These are phyloP conservation scores for Branchipolynoe longqiensis DNA, from an alignment of 2,888 invertebrate species.

Conservation along the genomic window DNA sequence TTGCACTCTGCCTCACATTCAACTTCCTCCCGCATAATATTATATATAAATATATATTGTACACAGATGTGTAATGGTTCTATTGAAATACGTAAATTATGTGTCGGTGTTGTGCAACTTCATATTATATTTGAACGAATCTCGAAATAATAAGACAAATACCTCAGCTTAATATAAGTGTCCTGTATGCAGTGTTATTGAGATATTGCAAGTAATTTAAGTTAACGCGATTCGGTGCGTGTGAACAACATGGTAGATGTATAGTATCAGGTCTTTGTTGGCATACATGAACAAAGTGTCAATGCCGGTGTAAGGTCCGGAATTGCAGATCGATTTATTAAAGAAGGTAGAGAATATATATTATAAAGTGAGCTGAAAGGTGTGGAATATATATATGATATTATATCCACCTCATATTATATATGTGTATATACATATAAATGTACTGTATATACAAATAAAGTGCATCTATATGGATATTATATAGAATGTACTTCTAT, in stretches of 20 bases:
- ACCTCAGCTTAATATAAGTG: constrained; percentile 42
- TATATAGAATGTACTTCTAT: too few species aligned
- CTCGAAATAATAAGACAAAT: constrained; percentile 29
- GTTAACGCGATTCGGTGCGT: too few species aligned
- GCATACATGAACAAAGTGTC: background rate
- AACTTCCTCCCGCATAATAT: constrained; percentile 35
- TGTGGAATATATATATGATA: background rate
- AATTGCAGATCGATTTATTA: too few species aligned
- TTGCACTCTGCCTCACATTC: constrained; percentile 2
- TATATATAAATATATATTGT: constrained; percentile 3
- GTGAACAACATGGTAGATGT: too few species aligned
- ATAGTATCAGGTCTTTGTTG: background rate
- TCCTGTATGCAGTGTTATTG: constrained; percentile 11
- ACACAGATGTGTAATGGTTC: background rate
- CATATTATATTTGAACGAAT: constrained; percentile 29
- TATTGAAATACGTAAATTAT: constrained; percentile 13
- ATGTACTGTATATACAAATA: too few species aligned
- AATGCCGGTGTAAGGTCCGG: too few species aligned
- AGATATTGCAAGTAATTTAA: too few species aligned
- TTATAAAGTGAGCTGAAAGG: background rate
- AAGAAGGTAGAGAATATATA: background rate
- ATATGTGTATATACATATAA: too few species aligned
- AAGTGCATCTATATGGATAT: too few species aligned
- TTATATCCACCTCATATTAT: too few species aligned
- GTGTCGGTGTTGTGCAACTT: constrained; percentile 32